Conservation (phyloP, 2,113 vertebrate species). For the Balaeniceps rex region DNA sequence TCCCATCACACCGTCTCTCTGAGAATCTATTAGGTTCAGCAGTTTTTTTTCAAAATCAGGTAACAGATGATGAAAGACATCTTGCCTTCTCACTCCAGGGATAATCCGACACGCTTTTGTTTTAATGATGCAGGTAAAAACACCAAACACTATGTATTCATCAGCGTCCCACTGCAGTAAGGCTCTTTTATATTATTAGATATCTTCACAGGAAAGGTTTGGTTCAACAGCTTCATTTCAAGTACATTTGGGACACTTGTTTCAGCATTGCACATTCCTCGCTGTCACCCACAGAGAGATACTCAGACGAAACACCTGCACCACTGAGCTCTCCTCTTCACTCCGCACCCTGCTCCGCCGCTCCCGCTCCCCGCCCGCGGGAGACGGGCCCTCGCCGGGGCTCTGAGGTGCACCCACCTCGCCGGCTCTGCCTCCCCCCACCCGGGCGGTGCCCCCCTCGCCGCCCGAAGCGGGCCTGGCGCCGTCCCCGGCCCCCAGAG, state of each 20-base stretch:
- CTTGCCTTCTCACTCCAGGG: background rate
- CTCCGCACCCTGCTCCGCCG: background rate
- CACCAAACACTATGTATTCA: background rate
- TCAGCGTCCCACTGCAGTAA: background rate
- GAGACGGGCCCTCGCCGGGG: background rate
- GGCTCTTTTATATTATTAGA: background rate
- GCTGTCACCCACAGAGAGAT: no score
- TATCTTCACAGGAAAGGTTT: background rate
- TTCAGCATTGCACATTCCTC: accelerated
- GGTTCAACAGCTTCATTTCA: background rate
- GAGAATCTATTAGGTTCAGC: accelerated
- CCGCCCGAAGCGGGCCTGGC: background rate
- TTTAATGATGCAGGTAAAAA: background rate
- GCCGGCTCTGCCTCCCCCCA: background rate
- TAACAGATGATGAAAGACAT: background rate
- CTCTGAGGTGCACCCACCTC: background rate
- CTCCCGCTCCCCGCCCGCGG: background rate
- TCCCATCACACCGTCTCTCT: background rate
- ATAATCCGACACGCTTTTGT: no score
- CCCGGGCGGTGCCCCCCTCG: background rate
- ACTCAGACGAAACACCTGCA: background rate
- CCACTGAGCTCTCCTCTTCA: background rate
- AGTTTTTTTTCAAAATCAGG: background rate
- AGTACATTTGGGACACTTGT: no score
- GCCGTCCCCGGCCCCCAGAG: background rate